Evolutionary conservation across 2,797 vertebrate genomes (phyloP).

Genomic region (Nothura maculosa): DNA sequence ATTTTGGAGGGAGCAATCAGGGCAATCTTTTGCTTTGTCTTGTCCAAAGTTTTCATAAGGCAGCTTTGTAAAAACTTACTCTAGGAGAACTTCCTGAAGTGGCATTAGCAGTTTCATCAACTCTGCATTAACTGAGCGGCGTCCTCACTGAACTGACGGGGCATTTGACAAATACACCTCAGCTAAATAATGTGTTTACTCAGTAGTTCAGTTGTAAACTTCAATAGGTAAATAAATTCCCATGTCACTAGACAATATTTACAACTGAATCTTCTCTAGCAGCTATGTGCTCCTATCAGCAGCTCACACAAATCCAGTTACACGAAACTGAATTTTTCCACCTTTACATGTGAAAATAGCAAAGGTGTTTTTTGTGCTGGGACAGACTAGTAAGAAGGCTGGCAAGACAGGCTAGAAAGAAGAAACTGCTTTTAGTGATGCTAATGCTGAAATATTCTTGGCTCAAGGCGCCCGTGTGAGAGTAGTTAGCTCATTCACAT

Average conservation of each 20-base stretch:
- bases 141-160: slow-evolving; percentile 41
- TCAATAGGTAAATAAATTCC: slow-evolving; percentile 71
- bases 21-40: background rate
- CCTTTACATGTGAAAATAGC: background rate
- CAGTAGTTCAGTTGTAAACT: slow-evolving; percentile 49
- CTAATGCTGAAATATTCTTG: slow-evolving; percentile 52
- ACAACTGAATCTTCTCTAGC: slow-evolving; percentile 65
- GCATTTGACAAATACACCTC: slow-evolving; percentile 20
- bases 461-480: background rate
- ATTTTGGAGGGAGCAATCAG: background rate
- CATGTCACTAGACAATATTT: slow-evolving; percentile 66
- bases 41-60: slow-evolving; percentile 21
- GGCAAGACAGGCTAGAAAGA: background rate
- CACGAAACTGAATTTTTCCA: background rate
- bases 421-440: slow-evolving; percentile 36
- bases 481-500: slow-evolving; percentile 42
- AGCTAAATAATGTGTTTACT: slow-evolving; percentile 63
- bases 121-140: slow-evolving; percentile 38
- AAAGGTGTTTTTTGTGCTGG: background rate
- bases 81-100: slow-evolving; percentile 22
- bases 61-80: slow-evolving; percentile 22
- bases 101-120: slow-evolving; percentile 54
- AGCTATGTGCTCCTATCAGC: slow-evolving; percentile 31
- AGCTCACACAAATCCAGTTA: slow-evolving; percentile 62
- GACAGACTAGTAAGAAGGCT: background rate